phyloP scores from a whole-genome alignment of 2,113 vertebrate species.

The Corydoras sp. region DNA sequence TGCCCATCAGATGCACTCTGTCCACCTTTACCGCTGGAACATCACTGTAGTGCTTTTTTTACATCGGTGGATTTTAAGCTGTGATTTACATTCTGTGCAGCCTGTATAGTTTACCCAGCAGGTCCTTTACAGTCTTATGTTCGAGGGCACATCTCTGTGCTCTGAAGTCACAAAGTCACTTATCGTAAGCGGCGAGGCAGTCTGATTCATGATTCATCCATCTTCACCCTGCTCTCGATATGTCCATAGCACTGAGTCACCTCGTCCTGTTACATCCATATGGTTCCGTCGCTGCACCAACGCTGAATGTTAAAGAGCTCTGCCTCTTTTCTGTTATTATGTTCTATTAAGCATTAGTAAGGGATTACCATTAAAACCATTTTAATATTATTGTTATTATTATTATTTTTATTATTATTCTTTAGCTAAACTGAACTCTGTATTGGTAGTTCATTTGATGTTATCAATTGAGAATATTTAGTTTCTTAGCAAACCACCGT shows the following conservation, averaged over 20 bases:
- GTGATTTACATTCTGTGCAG: not conserved
- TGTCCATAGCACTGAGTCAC: conserved; percentile 20
- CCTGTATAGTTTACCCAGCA: not conserved
- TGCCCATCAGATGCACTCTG: too few relatives aligned
- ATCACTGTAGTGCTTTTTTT: too few relatives aligned
- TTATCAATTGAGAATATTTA: too few relatives aligned
- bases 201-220: conserved; percentile 28
- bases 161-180: conserved; percentile 5
- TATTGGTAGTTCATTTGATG: too few relatives aligned
- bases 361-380: too few relatives aligned
- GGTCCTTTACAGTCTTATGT: not conserved
- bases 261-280: not conserved
- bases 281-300: not conserved
- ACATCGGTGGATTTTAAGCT: too few relatives aligned
- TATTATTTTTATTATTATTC: too few relatives aligned
- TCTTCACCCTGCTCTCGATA: not conserved
- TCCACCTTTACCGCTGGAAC: too few relatives aligned
- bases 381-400: too few relatives aligned
- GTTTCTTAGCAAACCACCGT: too few relatives aligned
- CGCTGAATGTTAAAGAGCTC: not conserved
- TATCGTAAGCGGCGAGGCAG: conserved; percentile 1
- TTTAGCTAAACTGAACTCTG: too few relatives aligned
- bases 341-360: too few relatives aligned
- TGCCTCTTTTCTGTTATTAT: not conserved
- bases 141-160: not conserved